Conservation (phyloP, 2,113 vertebrate species). For the Leucoraja erinaceus region DNA sequence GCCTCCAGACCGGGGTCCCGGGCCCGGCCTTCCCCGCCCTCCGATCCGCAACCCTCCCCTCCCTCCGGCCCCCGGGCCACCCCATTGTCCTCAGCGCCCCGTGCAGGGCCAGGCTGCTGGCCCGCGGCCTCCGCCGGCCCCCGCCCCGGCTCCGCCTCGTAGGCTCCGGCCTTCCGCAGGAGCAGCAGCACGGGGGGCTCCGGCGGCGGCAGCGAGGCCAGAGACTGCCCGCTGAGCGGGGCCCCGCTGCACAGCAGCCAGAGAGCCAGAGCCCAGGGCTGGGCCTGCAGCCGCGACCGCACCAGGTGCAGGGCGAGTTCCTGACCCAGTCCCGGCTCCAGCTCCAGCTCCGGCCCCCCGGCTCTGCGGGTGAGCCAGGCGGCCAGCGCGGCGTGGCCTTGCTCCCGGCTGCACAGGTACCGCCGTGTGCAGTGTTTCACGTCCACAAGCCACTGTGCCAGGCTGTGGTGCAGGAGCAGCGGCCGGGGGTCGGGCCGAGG, state of each 20-base stretch:
- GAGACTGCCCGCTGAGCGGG: constrained; percentile 43
- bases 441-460: constrained; percentile 69
- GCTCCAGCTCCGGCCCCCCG: too few species aligned
- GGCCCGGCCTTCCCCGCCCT: constrained; percentile 49
- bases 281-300: constrained; percentile 54
- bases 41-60: constrained; percentile 52
- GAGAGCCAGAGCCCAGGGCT: constrained; percentile 56
- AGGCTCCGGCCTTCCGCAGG: constrained; percentile 55
- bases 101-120: constrained; percentile 42
- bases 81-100: constrained; percentile 41
- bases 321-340: background rate
- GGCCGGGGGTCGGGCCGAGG: constrained; percentile 46
- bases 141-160: constrained; percentile 33
- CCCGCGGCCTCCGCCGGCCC: constrained; percentile 41
- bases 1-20: constrained; percentile 53
- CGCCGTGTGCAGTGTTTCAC: constrained; percentile 71
- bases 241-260: constrained; percentile 62
- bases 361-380: constrained; percentile 45
- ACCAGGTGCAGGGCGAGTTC: constrained; percentile 58
- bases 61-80: constrained; percentile 47
- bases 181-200: constrained; percentile 60
- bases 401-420: constrained; percentile 60
- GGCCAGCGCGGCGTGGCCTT: constrained; percentile 65
- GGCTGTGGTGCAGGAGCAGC: constrained; percentile 67
- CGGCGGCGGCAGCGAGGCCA: constrained; percentile 46